Conservation (phyloP, 2,797 vertebrate genomes). For the Acrocephalus scirpaceus region DNA sequence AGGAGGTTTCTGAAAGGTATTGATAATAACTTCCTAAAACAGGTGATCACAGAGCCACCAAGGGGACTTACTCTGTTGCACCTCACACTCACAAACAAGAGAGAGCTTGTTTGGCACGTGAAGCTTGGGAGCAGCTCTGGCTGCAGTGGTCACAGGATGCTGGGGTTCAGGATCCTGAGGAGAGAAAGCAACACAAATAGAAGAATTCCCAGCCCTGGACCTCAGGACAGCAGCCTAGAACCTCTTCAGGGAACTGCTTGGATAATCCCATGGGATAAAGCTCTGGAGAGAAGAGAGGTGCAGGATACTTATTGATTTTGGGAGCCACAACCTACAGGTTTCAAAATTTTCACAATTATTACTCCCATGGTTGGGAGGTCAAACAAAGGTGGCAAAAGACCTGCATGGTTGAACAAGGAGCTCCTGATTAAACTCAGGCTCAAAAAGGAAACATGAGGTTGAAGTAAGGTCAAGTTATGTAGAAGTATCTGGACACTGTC, state of each 20-base stretch:
- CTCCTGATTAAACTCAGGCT: background rate
- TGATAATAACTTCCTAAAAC: background rate
- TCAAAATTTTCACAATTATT: background rate
- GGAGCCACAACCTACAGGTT: background rate
- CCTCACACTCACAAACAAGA: background rate
- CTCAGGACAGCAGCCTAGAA: background rate
- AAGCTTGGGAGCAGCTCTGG: background rate
- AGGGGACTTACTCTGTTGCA: background rate
- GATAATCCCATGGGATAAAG: background rate
- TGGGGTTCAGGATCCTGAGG: background rate
- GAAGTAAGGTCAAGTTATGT: background rate
- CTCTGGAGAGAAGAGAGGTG: background rate
- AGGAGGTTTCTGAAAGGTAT: background rate
- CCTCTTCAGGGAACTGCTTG: background rate
- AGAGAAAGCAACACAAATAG: background rate
- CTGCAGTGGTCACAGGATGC: background rate
- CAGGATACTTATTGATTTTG: background rate
- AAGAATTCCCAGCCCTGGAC: background rate
- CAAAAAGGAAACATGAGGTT: background rate
- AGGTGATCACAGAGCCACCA: background rate
- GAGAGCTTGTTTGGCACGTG: background rate
- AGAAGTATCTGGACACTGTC: background rate
- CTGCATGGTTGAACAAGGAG: background rate
- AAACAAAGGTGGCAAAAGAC: background rate
- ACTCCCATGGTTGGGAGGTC: background rate